A percentile compares a stretch with the other conserved stretches of the same genome.
Conservation (phyloP, 1,140 invertebrate genomes). For the Oreohelix idahoensis region DNA sequence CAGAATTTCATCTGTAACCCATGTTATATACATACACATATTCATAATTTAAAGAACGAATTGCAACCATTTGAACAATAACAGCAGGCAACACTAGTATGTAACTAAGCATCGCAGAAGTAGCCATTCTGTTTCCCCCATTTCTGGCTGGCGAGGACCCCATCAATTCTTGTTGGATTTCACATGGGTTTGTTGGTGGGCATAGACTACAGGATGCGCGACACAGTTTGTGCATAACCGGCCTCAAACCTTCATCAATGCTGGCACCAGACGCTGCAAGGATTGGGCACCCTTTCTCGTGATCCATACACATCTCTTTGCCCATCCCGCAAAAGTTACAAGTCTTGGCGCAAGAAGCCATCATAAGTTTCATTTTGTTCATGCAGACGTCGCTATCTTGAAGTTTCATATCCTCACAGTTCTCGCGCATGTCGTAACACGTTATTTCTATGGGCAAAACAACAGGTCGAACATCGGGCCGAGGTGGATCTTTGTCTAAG, state of each 20-base stretch:
- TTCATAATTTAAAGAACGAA: no score
- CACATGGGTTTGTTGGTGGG: neutral
- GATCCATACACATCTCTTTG: conserved; percentile 26
- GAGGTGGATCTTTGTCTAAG: no score
- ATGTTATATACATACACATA: no score
- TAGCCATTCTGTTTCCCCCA: no score
- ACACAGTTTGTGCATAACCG: neutral
- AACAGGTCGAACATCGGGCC: neutral
- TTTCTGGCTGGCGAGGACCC: no score
- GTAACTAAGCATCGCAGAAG: no score
- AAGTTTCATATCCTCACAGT: neutral
- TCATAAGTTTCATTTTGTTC: conserved; percentile 4
- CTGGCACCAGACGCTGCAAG: conserved; percentile 5
- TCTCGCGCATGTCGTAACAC: no score
- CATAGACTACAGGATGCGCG: conserved; percentile 5
- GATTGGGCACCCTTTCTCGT: conserved; percentile 13
- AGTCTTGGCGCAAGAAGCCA: no score
- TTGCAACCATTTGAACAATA: no score
- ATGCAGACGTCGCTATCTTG: conserved; percentile 22
- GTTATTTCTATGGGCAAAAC: no score
- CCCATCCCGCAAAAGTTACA: conserved; percentile 22
- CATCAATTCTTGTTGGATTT: neutral
- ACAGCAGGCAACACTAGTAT: no score
- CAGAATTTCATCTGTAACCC: no score
- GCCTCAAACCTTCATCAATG: neutral